Evolutionary conservation across 2,888 invertebrate species (phyloP), one percentile per base, ranked within the genome.

Genomic region (Caenorhabditis virilis): DNA sequence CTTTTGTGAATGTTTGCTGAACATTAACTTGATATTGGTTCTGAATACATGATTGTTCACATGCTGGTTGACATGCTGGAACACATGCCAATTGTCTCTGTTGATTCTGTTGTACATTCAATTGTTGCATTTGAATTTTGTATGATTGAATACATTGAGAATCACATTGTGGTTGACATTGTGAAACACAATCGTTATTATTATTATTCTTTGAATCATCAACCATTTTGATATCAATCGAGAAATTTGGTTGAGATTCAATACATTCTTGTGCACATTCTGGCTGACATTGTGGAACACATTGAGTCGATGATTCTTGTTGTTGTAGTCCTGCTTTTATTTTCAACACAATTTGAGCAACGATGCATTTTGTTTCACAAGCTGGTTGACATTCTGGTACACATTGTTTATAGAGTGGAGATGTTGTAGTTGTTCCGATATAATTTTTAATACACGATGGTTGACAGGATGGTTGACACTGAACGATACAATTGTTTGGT

Each of bases 311-410:
- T 9, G 30, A 30, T 30, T 30, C 30, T 9, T 6, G 6, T 30
- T 30, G 54, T n/a, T n/a, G n/a, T n/a, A n/a, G n/a, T n/a, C n/a
- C n/a, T n/a, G n/a, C n/a, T n/a, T n/a, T n/a, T 41, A 65, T 56
- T 25, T 59, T 51, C 43, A 56, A 15, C n/a, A 65, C 52, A 39
- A 65, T 65, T 22, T 67, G 59, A 26, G 61, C 51, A 7, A 59
- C 55, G 35, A 68, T 56, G 38, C 72, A 72, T 35, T 59, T 53
- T 13, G 65, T 59, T 27, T 63, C 63, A 50, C 72, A 72, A 1
- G 50, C 52, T 22, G 72, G 72, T 25, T 60, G 59, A 46, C 72
- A 72, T 15, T 62, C 68, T 4, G 64, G 65, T 27, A 64, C 64
- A 48, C 71, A 71, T 36, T 55, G 55, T 35, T 50, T 57, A 16